Conservation (phyloP, 2,797 vertebrate genomes). For the Neostethus bicornis region DNA sequence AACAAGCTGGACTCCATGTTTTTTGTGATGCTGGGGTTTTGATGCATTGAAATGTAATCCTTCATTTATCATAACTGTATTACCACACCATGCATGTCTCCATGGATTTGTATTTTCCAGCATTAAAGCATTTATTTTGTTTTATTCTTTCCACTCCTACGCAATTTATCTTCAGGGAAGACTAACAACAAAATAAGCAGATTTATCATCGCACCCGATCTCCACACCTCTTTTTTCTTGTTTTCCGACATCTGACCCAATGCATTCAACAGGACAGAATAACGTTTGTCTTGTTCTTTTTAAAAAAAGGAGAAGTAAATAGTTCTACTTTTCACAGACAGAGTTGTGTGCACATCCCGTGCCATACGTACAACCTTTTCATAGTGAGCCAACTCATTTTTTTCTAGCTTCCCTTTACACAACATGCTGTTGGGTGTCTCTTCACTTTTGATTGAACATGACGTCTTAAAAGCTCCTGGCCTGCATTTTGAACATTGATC, state of each 20-base stretch:
- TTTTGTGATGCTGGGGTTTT: slow-evolving; percentile 10
- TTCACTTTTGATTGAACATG: slow-evolving; percentile 40
- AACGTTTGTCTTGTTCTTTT: too few relatives aligned
- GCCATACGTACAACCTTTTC: slow-evolving; percentile 31
- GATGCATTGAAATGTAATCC: slow-evolving; percentile 16
- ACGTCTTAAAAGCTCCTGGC: slow-evolving; percentile 59
- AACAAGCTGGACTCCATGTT: too few relatives aligned
- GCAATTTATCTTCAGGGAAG: slow-evolving; percentile 42
- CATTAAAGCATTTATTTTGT: slow-evolving; percentile 33
- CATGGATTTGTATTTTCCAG: slow-evolving; percentile 7
- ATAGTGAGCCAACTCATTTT: slow-evolving; percentile 11
- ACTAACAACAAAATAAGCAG: slow-evolving; percentile 46
- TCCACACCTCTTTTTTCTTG: slow-evolving; percentile 31
- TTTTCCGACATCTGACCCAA: slow-evolving; percentile 7
- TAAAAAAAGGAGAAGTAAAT: too few relatives aligned
- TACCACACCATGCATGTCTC: slow-evolving; percentile 35
- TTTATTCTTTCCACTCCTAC: slow-evolving; percentile 42
- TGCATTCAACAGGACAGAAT: slow-evolving; percentile 46
- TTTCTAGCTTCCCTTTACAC: slow-evolving; percentile 9
- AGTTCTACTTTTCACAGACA: slow-evolving; percentile 29
- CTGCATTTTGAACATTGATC: slow-evolving; percentile 55
- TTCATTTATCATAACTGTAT: slow-evolving; percentile 25
- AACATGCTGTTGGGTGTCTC: slow-evolving; percentile 10
- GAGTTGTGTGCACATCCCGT: slow-evolving; percentile 2
- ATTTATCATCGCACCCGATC: slow-evolving; percentile 26